Percentiles rank a stretch among this genome's conserved stretches.
Conservation (phyloP, 2,888 invertebrate genomes). For the Agrotis puta region DNA sequence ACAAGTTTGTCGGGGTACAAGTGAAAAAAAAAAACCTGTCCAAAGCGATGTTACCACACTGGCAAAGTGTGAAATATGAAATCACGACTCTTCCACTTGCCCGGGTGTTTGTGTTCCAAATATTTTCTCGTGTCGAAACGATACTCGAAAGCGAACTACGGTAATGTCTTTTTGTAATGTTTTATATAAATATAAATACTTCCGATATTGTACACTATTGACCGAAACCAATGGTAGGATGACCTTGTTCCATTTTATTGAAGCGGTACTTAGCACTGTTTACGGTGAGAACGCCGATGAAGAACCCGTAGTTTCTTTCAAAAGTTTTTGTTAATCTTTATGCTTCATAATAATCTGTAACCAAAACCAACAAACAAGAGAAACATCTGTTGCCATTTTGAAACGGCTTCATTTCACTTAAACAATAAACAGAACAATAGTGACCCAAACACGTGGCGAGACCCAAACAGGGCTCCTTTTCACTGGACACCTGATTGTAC, state of each 20-base stretch:
- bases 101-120: conserved; percentile 89
- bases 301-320: conserved; percentile 67
- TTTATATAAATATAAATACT: conserved; percentile 75
- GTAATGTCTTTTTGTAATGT: conserved; percentile 78
- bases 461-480: conserved; percentile 68
- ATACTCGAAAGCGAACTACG: conserved; percentile 79
- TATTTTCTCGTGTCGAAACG: conserved; percentile 87
- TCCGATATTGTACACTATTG: conserved; percentile 77
- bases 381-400: conserved; percentile 84
- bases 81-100: conserved; percentile 89
- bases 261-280: conserved; percentile 61
- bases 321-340: conserved; percentile 66
- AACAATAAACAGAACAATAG: conserved; percentile 80
- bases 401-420: conserved; percentile 66
- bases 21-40: conserved; percentile 86
- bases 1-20: conserved; percentile 71
- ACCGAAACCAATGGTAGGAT: conserved; percentile 72
- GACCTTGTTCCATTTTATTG: conserved; percentile 81
- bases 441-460: conserved; percentile 82
- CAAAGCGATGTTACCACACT: conserved; percentile 83
- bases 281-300: conserved; percentile 61
- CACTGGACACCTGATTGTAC: conserved; percentile 79
- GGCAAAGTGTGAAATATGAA: conserved; percentile 90
- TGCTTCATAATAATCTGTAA: conserved; percentile 70
- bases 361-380: conserved; percentile 74